These are phyloP conservation scores for Bursaphelenchus mucronatus DNA, from an alignment of 1,140 invertebrate genomes.

Conservation along the genomic window DNA sequence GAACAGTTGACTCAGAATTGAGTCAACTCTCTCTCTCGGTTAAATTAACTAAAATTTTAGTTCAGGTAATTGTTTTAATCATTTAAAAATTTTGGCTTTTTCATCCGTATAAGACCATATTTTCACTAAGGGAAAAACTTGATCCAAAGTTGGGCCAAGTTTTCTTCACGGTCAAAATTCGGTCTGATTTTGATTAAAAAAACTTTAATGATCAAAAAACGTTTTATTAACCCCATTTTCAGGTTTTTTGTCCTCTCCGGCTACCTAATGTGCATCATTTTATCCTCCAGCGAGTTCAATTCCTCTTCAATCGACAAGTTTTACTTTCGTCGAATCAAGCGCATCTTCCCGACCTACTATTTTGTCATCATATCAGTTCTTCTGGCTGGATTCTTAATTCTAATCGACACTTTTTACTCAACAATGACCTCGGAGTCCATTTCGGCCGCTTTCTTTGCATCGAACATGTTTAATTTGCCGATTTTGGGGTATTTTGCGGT, in stretches of 20 bases:
- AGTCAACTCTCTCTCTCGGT: not conserved
- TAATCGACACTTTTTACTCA: not conserved
- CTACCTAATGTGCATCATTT: constrained; percentile 22
- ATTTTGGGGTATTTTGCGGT: too few species aligned
- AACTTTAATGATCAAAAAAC: too few species aligned
- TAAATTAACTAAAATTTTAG: not conserved
- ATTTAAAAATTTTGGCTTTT: too few species aligned
- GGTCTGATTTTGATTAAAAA: too few species aligned
- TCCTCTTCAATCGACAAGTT: constrained; percentile 5
- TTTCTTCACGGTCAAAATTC: not conserved
- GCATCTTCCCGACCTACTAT: constrained; percentile 3
- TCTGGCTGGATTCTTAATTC: constrained; percentile 8
- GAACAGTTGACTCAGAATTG: not conserved
- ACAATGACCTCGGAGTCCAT: too few species aligned
- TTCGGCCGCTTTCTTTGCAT: too few species aligned
- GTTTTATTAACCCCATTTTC: too few species aligned
- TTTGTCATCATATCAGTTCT: not conserved
- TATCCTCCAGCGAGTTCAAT: constrained; percentile 15
- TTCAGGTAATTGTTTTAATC: not conserved
- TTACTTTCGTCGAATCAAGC: constrained; percentile 24
- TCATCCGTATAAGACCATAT: not conserved
- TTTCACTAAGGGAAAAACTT: not conserved
- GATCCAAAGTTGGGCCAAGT: not conserved
- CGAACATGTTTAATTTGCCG: too few species aligned
- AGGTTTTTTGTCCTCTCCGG: constrained; percentile 22